Evolutionary conservation across 2,797 vertebrate genomes (phyloP).

Genomic region (Lepus townsendii): DNA sequence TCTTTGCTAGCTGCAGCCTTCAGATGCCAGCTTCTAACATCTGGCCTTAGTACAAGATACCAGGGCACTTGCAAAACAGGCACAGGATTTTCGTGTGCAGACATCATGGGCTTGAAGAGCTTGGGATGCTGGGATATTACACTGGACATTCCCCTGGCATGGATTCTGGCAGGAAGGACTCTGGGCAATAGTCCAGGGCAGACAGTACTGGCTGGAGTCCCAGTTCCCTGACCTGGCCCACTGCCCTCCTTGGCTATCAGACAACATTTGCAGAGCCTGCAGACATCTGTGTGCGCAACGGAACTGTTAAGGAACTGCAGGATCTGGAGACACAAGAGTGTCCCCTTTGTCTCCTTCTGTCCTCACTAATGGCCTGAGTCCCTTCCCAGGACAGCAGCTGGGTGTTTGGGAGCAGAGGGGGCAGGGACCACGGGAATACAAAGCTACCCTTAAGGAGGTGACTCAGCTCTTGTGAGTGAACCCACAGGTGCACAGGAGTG

Average conservation of each 20-base stretch:
- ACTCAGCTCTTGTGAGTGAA: conserved; percentile 67
- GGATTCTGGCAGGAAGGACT: conserved; percentile 70
- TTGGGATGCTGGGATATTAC: conserved; percentile 69
- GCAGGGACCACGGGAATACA: conserved; percentile 69
- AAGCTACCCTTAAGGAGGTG: conserved; percentile 69
- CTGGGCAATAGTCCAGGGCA: conserved; percentile 71
- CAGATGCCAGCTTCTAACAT: conserved; percentile 44
- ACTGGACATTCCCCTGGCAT: conserved; percentile 75
- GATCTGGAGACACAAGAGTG: conserved; percentile 76
- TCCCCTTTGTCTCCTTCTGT: conserved; percentile 77
- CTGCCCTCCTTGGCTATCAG: conserved; percentile 79
- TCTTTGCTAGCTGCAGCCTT: not conserved
- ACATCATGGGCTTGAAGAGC: conserved; percentile 39
- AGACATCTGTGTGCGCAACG: conserved; percentile 71
- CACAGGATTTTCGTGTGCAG: conserved; percentile 29
- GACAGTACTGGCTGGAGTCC: conserved; percentile 72
- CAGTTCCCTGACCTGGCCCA: conserved; percentile 78
- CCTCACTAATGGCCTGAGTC: conserved; percentile 70
- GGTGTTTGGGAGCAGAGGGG: conserved; percentile 51
- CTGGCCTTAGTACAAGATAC: not conserved
- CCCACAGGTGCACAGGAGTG: conserved; percentile 58
- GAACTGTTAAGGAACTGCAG: conserved; percentile 65
- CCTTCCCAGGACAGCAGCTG: conserved; percentile 77
- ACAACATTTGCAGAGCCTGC: conserved; percentile 73
- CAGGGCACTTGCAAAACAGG: conserved; percentile 16